Percentiles rank a stretch among this genome's conserved stretches.
Conservation (phyloP, 2,888 invertebrate genomes). For the Tenthredo distinguenda region DNA sequence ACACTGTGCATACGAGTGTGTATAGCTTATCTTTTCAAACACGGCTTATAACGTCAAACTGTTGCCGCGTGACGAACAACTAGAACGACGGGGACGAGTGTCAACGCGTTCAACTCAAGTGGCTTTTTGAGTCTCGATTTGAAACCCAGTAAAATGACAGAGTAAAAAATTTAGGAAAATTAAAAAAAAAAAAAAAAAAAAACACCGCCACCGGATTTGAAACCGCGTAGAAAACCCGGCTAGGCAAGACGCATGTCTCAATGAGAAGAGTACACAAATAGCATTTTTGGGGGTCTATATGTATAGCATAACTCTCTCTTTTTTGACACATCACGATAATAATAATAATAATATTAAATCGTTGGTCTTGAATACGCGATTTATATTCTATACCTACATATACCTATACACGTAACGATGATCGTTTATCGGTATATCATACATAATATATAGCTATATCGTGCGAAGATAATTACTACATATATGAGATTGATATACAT, state of each 20-base stretch:
- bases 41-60: constrained; percentile 2
- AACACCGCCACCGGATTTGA: not conserved
- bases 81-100: not conserved
- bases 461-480: not conserved
- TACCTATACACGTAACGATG: not conserved
- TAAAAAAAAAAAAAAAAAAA: not conserved
- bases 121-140: not conserved
- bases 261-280: not conserved
- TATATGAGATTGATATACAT: not conserved
- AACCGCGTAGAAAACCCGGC: not conserved
- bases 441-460: not conserved
- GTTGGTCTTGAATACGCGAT: constrained; percentile 2
- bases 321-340: not conserved
- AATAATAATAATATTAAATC: not conserved
- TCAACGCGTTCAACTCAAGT: not conserved
- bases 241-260: not conserved
- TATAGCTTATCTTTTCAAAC: constrained; percentile 2
- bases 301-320: not conserved
- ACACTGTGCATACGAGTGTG: not conserved
- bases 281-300: not conserved
- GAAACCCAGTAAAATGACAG: not conserved
- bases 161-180: not conserved
- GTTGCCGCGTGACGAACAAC: not conserved
- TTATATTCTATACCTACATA: not conserved
- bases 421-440: not conserved